Evolutionary conservation across 2,888 invertebrate species (phyloP).

Genomic region (Vanessa cardui): DNA sequence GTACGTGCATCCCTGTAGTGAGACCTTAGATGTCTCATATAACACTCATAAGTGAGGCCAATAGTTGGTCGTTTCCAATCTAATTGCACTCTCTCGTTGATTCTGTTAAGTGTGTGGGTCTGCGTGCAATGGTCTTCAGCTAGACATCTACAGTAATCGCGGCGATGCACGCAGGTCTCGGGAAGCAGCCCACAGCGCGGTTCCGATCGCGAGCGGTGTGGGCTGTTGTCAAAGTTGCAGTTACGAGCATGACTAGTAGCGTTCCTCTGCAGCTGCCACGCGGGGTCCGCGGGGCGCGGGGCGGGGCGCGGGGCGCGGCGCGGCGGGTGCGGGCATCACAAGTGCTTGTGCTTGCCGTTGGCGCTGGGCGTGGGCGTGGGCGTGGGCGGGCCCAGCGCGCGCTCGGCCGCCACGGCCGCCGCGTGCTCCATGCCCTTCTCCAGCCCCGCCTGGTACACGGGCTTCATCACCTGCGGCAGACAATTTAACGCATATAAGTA

Average conservation of each 20-base stretch:
- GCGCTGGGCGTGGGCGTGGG: constrained; percentile 70
- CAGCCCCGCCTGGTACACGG: constrained; percentile 90
- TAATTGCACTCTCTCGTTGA: not conserved
- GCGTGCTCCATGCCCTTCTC: constrained; percentile 93
- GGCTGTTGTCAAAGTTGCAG: constrained; percentile 4
- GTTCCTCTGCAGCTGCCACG: not conserved
- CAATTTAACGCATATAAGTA: too few species aligned
- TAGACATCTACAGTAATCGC: not conserved
- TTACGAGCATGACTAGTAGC: constrained; percentile 2
- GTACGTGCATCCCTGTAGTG: not conserved
- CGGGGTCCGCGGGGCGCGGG: constrained; percentile 9
- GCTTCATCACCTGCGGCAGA: constrained; percentile 88
- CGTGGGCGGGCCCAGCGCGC: constrained; percentile 82
- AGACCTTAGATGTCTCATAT: constrained; percentile 6
- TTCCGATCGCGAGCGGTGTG: not conserved
- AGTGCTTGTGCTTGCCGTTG: constrained; percentile 85
- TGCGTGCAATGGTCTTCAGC: too few species aligned
- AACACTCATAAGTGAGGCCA: not conserved
- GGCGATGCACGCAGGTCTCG: too few species aligned
- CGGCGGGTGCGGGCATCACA: constrained; percentile 73
- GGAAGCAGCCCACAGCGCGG: not conserved
- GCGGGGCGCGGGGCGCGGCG: constrained; percentile 19
- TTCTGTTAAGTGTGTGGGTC: not conserved
- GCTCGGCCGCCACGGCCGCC: constrained; percentile 89
- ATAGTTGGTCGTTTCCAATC: too few species aligned